Evolutionary conservation across 2,113 vertebrate species (phyloP).

Genomic region (Syrrhaptes paradoxus): DNA sequence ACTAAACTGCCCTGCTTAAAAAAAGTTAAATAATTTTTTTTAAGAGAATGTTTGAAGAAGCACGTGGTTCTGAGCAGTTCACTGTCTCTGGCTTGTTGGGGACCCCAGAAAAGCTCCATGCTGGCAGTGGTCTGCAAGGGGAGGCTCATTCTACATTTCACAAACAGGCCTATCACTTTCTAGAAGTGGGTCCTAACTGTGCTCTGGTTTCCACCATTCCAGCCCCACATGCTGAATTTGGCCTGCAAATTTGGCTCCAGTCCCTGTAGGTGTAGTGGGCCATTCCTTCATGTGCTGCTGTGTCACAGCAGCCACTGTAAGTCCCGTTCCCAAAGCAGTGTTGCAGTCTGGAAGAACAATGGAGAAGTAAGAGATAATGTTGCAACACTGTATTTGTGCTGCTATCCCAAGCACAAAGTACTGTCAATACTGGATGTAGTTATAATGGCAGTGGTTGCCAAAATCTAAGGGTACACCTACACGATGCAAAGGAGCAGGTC

Average conservation of each 20-base stretch:
- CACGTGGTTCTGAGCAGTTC: not conserved
- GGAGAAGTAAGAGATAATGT: not conserved
- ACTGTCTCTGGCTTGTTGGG: accelerated
- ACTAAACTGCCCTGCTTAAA: not conserved
- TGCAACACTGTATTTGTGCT: accelerated
- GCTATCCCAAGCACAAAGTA: not conserved
- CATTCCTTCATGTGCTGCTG: not conserved
- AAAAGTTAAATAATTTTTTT: not conserved
- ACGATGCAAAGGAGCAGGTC: not conserved
- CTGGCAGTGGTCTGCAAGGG: accelerated
- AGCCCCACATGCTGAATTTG: not conserved
- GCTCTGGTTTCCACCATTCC: not conserved
- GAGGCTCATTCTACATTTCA: not conserved
- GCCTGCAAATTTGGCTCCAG: not conserved
- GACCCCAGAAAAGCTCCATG: not conserved
- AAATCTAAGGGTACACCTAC: not conserved
- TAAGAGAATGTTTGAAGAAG: not conserved
- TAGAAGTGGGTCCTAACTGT: not conserved
- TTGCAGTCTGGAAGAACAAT: not conserved
- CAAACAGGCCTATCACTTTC: not conserved
- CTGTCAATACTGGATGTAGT: not conserved
- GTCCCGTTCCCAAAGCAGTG: not conserved
- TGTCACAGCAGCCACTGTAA: not conserved
- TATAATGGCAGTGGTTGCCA: not conserved
- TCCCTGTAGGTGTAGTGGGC: not conserved